Conservation (phyloP, 2,888 invertebrate genomes). For the Drosophila lacicola region DNA sequence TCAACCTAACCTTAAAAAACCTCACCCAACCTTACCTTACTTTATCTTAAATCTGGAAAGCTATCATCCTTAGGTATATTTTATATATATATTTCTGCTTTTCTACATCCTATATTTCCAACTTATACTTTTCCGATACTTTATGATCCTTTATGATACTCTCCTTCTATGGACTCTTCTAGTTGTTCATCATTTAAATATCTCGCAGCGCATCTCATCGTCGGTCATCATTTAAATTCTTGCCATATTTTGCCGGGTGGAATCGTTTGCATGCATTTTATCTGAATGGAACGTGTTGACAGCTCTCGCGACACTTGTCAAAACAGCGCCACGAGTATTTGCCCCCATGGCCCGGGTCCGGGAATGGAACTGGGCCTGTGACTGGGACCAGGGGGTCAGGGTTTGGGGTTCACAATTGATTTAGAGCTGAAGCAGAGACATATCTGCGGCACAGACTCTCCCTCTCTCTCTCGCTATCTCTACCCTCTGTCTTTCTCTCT, state of each 20-base stretch:
- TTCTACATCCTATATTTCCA: background rate
- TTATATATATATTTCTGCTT: background rate
- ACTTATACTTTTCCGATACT: background rate
- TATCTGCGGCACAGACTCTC: constrained; percentile 8
- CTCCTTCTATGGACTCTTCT: background rate
- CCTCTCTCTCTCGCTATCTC: background rate
- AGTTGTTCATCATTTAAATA: background rate
- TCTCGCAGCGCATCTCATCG: constrained; percentile 22
- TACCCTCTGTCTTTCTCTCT: background rate
- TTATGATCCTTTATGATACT: background rate
- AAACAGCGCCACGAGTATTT: constrained; percentile 59
- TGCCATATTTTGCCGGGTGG: constrained; percentile 6
- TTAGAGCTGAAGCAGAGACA: constrained; percentile 38
- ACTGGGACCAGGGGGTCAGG: background rate
- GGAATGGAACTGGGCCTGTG: background rate
- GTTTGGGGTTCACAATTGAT: constrained; percentile 45
- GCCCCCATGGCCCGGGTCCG: constrained; percentile 37
- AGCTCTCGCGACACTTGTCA: constrained; percentile 77
- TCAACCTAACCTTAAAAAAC: background rate
- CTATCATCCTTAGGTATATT: background rate
- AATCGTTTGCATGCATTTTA: constrained; percentile 42
- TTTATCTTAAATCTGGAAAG: background rate
- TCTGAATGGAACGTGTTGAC: constrained; percentile 61
- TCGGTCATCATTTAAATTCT: constrained; percentile 12
- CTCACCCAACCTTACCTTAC: background rate